Conservation (phyloP, 2,113 vertebrate genomes). For the Dinomys branickii region DNA sequence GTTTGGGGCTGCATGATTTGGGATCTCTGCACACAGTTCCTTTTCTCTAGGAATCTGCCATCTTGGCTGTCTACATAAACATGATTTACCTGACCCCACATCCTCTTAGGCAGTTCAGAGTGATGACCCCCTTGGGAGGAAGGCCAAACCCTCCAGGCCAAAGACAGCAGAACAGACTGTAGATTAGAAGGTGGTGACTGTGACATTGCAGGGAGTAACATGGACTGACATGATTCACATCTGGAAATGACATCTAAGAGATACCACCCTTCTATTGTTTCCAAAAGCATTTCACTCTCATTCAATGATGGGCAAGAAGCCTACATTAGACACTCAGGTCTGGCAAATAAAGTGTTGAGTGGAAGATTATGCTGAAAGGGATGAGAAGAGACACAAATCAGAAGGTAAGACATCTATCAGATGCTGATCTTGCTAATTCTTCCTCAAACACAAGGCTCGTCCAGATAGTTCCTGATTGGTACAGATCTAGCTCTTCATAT, state of each 20-base stretch:
- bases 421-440: neutral
- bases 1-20: neutral
- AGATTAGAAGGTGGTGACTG: neutral
- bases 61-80: neutral
- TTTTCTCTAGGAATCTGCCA: neutral
- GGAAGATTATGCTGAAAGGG: neutral
- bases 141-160: neutral
- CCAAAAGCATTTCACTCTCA: constrained; percentile 31
- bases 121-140: neutral
- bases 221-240: neutral
- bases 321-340: neutral
- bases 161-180: neutral
- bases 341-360: neutral
- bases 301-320: constrained; percentile 1
- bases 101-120: neutral
- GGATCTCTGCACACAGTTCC: neutral
- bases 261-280: neutral
- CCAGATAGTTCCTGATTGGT: neutral
- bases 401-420: neutral
- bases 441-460: neutral
- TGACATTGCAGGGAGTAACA: neutral
- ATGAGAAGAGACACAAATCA: neutral
- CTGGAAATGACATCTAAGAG: neutral
- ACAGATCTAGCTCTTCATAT: no score
- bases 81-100: neutral